Percentiles rank a stretch among this genome's conserved stretches.
Conservation (phyloP, 2,113 vertebrate genomes). For the Cynoglossus semilaevis region DNA sequence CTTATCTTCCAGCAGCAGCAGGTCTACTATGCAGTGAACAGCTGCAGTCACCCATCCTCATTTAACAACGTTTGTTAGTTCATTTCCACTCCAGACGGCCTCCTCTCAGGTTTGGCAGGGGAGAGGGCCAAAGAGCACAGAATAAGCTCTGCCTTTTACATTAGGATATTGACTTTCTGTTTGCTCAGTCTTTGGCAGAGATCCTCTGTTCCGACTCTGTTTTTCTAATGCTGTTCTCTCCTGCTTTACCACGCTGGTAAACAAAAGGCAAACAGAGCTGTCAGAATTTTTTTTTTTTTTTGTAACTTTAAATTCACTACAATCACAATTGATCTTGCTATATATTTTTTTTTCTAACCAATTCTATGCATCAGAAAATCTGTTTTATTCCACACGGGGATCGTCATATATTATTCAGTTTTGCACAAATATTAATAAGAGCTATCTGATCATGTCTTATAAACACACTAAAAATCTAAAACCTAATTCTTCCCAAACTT, state of each 20-base stretch:
- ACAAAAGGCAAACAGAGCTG: slow-evolving; percentile 4
- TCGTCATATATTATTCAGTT: too few relatives aligned
- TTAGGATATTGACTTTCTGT: slow-evolving; percentile 48
- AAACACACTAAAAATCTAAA: slow-evolving; percentile 43
- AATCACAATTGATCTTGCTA: too few relatives aligned
- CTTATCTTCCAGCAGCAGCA: slow-evolving; percentile 70
- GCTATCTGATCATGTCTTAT: slow-evolving; percentile 1
- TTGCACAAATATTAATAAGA: too few relatives aligned
- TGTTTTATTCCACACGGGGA: too few relatives aligned
- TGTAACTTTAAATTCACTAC: too few relatives aligned
- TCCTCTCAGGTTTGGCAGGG: slow-evolving; percentile 42
- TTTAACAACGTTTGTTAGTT: slow-evolving; percentile 64
- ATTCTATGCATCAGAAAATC: too few relatives aligned
- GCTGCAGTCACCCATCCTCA: slow-evolving; percentile 43
- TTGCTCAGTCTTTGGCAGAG: slow-evolving; percentile 24
- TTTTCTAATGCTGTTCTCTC: not conserved
- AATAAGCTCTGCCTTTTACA: slow-evolving; percentile 42
- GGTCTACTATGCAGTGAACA: slow-evolving; percentile 54
- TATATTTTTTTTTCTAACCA: too few relatives aligned
- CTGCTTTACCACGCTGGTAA: slow-evolving; percentile 2
- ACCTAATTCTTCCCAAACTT: slow-evolving; percentile 12
- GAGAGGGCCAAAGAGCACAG: slow-evolving; percentile 24
- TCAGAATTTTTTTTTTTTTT: slow-evolving; percentile 6
- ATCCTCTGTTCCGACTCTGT: slow-evolving; percentile 23
- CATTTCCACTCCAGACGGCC: slow-evolving; percentile 55